Conservation (phyloP, 2,797 vertebrate genomes). For the Sebastiscus albofasciatus region DNA sequence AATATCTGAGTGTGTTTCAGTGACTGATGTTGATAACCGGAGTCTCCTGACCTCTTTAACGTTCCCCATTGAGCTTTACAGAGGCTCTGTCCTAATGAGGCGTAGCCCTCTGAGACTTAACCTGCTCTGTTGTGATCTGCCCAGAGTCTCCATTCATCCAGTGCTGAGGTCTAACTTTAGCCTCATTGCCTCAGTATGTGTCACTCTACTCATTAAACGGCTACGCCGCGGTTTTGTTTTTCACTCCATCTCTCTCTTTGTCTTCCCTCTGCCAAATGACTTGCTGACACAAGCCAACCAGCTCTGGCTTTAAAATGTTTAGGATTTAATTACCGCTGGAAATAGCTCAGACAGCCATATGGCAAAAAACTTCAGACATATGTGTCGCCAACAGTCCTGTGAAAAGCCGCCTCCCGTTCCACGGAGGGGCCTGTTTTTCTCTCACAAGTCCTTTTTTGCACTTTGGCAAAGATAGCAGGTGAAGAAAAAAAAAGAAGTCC, state of each 20-base stretch:
- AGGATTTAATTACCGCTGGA: conserved; percentile 97
- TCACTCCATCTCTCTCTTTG: conserved; percentile 55
- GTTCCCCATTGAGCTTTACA: conserved; percentile 36
- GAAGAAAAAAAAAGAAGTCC: conserved; percentile 36
- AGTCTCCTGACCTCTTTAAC: conserved; percentile 45
- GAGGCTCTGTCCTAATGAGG: conserved; percentile 59
- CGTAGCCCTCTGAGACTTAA: conserved; percentile 53
- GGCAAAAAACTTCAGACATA: conserved; percentile 94
- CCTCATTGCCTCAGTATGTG: conserved; percentile 39
- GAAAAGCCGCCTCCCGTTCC: conserved; percentile 89
- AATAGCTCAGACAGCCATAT: conserved; percentile 96
- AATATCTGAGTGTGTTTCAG: not conserved
- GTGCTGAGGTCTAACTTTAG: conserved; percentile 59
- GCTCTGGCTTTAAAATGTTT: conserved; percentile 86
- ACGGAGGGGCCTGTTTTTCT: conserved; percentile 73
- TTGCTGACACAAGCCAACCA: conserved; percentile 65
- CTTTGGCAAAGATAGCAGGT: conserved; percentile 78
- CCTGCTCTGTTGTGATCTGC: conserved; percentile 50
- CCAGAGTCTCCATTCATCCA: conserved; percentile 40
- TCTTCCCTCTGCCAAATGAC: conserved; percentile 73
- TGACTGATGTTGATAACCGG: conserved; percentile 34
- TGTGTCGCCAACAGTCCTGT: conserved; percentile 95
- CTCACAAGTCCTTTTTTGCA: conserved; percentile 76
- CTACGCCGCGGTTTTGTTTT: conserved; percentile 30
- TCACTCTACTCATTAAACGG: conserved; percentile 51